Evolutionary conservation across 2,113 vertebrate species (phyloP), one percentile per base, ranked within the genome.

Genomic region (Pygoscelis antarcticus): DNA sequence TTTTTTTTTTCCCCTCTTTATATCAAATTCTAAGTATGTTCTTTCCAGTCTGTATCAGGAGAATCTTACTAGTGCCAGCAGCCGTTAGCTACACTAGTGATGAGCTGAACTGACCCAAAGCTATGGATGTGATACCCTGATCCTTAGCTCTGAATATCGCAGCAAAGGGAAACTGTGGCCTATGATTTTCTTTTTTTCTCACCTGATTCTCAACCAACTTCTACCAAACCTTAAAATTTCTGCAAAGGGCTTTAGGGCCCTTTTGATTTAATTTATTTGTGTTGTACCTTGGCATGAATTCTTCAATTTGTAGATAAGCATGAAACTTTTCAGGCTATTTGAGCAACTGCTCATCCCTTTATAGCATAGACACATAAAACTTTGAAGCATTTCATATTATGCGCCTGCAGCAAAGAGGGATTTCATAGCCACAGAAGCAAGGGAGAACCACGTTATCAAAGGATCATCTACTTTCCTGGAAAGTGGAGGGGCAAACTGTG

Each of bases 31-130:
- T 60, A 74, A 54, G 49, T 76, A 76, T 97, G 22, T 88, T 95
- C 54, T 95, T 93, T 64, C 70, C 75, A 74, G 10, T 85, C 74
- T 95, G 47, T 91, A 64, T 91, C 18, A 27, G 36, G 66, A 78
- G 82, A 91, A 95, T 90, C 90, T 71, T 87, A 62, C 66, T 80
- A 55, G 90, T 18, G 69, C 91, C 95, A 71, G 77, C 21, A 40
- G 83, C 83, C 49, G 26, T 87, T 93, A 22, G 46, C 70, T 82
- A 30, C 49, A 58, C 54, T 79, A 34, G 62, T 22, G 49, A 12
- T 1, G 23, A 42, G 26, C 68, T 19, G 40, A 27, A 36, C 2
- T 76, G 47, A 11, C 19, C 32, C 26, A 9, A 21, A 60, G 34
- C 30, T 46, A 13, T 3, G 6, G 58, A 40, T n/a, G 20, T 18